Conservation (phyloP, 2,113 vertebrate genomes). For the Gopherus evgoodei region DNA sequence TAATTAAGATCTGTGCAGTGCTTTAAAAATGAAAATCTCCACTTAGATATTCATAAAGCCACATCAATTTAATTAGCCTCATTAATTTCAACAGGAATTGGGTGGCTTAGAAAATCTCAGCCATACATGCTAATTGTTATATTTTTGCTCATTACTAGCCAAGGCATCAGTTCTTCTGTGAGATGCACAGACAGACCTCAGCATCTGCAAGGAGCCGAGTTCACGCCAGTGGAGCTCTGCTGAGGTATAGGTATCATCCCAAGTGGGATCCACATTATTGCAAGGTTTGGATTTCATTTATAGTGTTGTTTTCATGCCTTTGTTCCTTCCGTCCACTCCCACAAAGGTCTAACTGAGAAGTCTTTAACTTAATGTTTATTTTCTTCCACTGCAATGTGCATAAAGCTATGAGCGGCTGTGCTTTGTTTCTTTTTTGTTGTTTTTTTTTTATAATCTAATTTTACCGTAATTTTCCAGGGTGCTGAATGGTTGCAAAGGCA, state of each 20-base stretch:
- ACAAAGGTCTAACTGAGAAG: not conserved
- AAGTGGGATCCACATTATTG: constrained; percentile 14
- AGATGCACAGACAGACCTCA: fast-evolving
- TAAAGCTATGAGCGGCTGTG: fast-evolving
- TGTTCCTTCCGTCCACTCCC: not conserved
- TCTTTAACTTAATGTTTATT: not conserved
- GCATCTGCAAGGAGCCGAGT: fast-evolving
- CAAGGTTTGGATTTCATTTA: constrained; percentile 41
- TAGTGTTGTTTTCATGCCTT: not conserved
- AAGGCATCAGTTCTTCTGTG: fast-evolving
- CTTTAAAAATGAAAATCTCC: fast-evolving
- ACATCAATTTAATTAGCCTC: fast-evolving
- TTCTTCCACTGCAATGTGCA: not conserved
- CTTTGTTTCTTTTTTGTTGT: not conserved
- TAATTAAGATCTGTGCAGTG: not conserved
- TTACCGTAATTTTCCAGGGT: constrained; percentile 1
- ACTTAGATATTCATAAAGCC: fast-evolving
- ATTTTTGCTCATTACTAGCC: not conserved
- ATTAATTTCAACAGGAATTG: fast-evolving
- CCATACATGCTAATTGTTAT: not conserved
- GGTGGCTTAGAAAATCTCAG: not conserved
- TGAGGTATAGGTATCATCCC: not conserved
- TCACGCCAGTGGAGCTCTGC: not conserved
- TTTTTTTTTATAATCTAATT: not conserved
- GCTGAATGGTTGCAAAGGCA: not conserved